These are phyloP conservation scores for Nothobranchius kuhntae DNA, from an alignment of 2,113 vertebrate species.

Conservation along the genomic window DNA sequence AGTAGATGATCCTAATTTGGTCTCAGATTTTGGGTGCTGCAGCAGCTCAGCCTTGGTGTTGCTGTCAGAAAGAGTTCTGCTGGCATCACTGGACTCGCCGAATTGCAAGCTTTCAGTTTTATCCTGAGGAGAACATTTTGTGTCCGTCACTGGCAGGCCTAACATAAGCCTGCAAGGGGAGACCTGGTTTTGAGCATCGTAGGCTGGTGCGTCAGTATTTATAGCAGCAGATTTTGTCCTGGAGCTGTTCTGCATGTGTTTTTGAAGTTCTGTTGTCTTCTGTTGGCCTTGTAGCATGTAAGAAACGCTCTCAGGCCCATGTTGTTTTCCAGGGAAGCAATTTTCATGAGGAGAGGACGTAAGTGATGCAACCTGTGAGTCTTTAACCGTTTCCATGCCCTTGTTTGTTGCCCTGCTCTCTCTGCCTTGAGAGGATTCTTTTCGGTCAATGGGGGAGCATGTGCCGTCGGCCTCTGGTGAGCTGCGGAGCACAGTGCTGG, in stretches of 20 bases:
- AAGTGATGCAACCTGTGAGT: conserved; percentile 21
- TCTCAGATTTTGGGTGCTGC: conserved; percentile 37
- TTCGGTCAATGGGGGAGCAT: conserved; percentile 50
- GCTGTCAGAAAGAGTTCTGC: conserved; percentile 31
- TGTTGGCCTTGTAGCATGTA: conserved; percentile 24
- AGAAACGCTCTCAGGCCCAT: conserved; percentile 42
- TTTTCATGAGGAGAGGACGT: conserved; percentile 29
- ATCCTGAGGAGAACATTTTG: conserved; percentile 21
- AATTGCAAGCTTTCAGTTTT: conserved; percentile 32
- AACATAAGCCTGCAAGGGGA: conserved; percentile 38
- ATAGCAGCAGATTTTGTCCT: conserved; percentile 27
- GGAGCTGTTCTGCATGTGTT: conserved; percentile 29
- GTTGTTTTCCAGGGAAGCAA: conserved; percentile 33
- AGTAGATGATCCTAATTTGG: conserved; percentile 28
- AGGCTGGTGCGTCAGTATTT: conserved; percentile 5
- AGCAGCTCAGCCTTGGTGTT: conserved; percentile 7
- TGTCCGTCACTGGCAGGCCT: conserved; percentile 33
- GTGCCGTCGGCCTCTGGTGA: conserved; percentile 58
- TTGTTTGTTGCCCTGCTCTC: conserved; percentile 3
- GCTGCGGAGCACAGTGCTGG: conserved; percentile 47
- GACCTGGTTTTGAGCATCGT: conserved; percentile 36
- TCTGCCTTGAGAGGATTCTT: conserved; percentile 14
- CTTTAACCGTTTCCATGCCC: conserved; percentile 22
- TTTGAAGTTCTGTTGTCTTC: conserved; percentile 21
- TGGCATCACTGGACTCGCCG: conserved; percentile 27